Evolutionary conservation across 2,797 vertebrate genomes (phyloP).

Genomic region (Anisognathus igniventris): DNA sequence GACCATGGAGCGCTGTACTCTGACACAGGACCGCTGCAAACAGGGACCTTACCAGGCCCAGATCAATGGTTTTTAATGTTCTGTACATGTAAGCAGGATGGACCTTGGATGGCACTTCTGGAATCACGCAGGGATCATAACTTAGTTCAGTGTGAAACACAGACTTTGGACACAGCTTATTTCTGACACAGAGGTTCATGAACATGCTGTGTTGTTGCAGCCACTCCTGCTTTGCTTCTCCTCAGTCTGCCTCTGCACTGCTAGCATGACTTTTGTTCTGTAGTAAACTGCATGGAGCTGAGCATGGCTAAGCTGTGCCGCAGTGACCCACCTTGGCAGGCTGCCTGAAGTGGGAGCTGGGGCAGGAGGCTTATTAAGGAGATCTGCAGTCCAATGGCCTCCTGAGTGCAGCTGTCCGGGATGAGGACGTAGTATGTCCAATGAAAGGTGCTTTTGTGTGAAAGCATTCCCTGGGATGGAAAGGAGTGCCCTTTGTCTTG

Average conservation of each 20-base stretch:
- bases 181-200: not conserved
- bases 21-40: not conserved
- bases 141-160: fast-evolving
- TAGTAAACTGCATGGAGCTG: not conserved
- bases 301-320: fast-evolving
- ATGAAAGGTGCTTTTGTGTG: fast-evolving
- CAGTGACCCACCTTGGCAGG: no score
- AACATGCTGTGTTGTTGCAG: not conserved
- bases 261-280: not conserved
- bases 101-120: not conserved
- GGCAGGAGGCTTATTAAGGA: not conserved
- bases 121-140: not conserved
- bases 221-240: not conserved
- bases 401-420: not conserved
- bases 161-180: not conserved
- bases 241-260: not conserved
- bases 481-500: not conserved
- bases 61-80: not conserved
- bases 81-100: not conserved
- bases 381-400: not conserved
- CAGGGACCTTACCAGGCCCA: not conserved
- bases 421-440: fast-evolving
- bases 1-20: not conserved
- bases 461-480: not conserved
- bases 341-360: not conserved